A percentile compares a stretch with the other conserved stretches of the same genome.
These are phyloP conservation scores for Noctua janthina DNA, from an alignment of 2,888 invertebrate species.

Conservation along the genomic window DNA sequence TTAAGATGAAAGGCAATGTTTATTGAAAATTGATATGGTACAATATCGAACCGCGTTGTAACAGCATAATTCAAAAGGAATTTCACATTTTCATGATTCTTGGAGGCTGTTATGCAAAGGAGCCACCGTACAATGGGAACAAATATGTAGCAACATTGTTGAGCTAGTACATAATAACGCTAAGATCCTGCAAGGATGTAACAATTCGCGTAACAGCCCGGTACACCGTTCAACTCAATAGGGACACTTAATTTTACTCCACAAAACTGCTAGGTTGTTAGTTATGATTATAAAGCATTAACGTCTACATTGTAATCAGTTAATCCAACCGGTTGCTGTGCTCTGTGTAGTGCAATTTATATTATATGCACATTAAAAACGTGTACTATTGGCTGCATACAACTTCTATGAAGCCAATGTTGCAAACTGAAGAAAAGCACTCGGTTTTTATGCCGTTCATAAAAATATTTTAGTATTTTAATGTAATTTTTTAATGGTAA, in stretches of 20 bases:
- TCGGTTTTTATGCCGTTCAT: conserved; percentile 13
- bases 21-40: conserved; percentile 45
- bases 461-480: conserved; percentile 30
- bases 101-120: conserved; percentile 58
- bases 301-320: conserved; percentile 61
- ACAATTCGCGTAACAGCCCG: conserved; percentile 37
- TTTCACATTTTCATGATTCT: conserved; percentile 62
- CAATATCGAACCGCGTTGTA: conserved; percentile 35
- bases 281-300: conserved; percentile 59
- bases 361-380: conserved; percentile 49
- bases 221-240: conserved; percentile 56
- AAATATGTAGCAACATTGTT: conserved; percentile 60
- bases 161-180: conserved; percentile 56
- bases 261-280: conserved; percentile 59
- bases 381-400: conserved; percentile 22
- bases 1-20: conserved; percentile 39
- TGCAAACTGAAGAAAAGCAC: conserved; percentile 25
- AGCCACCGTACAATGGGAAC: conserved; percentile 54
- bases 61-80: conserved; percentile 47
- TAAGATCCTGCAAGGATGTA: conserved; percentile 56
- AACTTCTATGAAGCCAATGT: conserved; percentile 27
- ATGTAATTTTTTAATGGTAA: neutral
- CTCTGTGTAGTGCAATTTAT: conserved; percentile 38
- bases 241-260: conserved; percentile 59
- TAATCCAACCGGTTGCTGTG: conserved; percentile 49